Percentiles rank a stretch among this genome's conserved stretches.
phyloP scores from a whole-genome alignment of 2,888 invertebrate species.

The Tridacna crocea region DNA sequence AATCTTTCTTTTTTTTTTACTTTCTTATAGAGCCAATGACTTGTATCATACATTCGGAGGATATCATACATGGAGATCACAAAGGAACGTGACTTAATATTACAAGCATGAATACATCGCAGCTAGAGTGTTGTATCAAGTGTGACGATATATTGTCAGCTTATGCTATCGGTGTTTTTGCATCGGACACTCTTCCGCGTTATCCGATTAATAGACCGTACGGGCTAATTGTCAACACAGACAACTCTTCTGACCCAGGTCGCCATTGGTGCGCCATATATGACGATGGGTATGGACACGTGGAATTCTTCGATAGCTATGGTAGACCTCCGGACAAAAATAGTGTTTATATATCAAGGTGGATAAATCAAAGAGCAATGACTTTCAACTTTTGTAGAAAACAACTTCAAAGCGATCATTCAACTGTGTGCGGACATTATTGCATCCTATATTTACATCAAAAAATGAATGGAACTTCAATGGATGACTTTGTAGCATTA shows the following conservation, averaged over 20 bases:
- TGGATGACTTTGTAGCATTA: constrained; percentile 25
- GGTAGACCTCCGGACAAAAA: constrained; percentile 19
- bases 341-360: constrained; percentile 16
- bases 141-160: constrained; percentile 27
- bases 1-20: constrained; percentile 5
- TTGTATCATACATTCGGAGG: constrained; percentile 32
- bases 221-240: constrained; percentile 47
- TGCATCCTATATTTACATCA: constrained; percentile 34
- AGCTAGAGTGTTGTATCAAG: constrained; percentile 37
- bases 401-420: constrained; percentile 29
- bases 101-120: constrained; percentile 41
- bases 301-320: constrained; percentile 37
- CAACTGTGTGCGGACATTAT: constrained; percentile 37
- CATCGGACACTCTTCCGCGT: constrained; percentile 29
- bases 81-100: constrained; percentile 29
- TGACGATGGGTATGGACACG: constrained; percentile 3
- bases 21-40: constrained; percentile 43
- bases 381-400: neutral
- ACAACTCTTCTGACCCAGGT: constrained; percentile 32
- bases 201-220: neutral
- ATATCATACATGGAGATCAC: constrained; percentile 33
- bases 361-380: constrained; percentile 21
- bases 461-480: constrained; percentile 12
- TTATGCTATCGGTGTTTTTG: constrained; percentile 32
- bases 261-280: constrained; percentile 44